A percentile compares a stretch with the other conserved stretches of the same genome.
These are phyloP conservation scores for Balanococcus diminutus DNA, from an alignment of 2,888 invertebrate species.

Conservation along the genomic window DNA sequence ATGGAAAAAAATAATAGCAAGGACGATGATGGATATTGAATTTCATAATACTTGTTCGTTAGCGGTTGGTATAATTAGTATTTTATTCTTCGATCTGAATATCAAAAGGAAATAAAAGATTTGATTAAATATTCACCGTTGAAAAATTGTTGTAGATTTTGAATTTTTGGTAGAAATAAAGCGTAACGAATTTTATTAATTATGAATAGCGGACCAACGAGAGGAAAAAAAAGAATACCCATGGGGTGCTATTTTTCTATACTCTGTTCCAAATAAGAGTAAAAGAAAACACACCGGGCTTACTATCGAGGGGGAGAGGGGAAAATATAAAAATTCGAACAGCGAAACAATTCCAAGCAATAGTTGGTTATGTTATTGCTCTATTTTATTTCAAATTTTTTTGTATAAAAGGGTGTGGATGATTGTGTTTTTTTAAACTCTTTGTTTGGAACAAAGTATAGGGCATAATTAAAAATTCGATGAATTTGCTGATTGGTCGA, in stretches of 20 bases:
- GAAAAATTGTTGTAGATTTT: background rate
- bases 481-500: conserved; percentile 28
- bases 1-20: background rate
- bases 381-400: too few relatives aligned
- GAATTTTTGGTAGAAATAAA: background rate
- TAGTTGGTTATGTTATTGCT: too few relatives aligned
- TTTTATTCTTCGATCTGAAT: conserved; percentile 4
- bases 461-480: conserved; percentile 11
- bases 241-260: background rate
- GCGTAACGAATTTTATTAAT: background rate
- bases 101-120: conserved; percentile 1
- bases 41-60: conserved; percentile 29
- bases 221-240: background rate
- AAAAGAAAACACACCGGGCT: too few relatives aligned
- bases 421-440: too few relatives aligned
- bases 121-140: background rate
- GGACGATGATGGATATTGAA: background rate
- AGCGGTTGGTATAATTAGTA: conserved; percentile 8
- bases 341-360: too few relatives aligned
- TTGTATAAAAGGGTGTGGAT: too few relatives aligned
- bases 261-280: too few relatives aligned
- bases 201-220: background rate
- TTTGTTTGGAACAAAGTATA: too few relatives aligned
- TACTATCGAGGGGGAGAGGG: background rate
- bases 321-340: background rate